These are phyloP conservation scores for Cyclura pinguis DNA, from an alignment of 2,797 vertebrate genomes.

Conservation along the genomic window DNA sequence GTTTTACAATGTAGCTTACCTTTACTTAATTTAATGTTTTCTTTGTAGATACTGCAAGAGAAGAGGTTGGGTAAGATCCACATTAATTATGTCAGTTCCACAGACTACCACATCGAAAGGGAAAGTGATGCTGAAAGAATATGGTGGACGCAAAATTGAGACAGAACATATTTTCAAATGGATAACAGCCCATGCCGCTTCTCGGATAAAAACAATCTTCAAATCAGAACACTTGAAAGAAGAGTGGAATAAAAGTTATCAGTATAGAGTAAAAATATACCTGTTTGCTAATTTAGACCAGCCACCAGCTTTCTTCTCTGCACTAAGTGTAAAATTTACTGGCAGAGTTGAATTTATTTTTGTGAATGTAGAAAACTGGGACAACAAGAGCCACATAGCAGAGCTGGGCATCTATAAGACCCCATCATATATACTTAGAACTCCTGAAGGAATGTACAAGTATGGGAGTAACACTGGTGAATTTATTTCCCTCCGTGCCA, in stretches of 20 bases:
- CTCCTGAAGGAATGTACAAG: slow-evolving; percentile 95
- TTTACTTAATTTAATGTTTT: slow-evolving; percentile 33
- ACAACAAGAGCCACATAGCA: slow-evolving; percentile 87
- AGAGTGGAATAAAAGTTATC: slow-evolving; percentile 90
- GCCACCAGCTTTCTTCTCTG: slow-evolving; percentile 95
- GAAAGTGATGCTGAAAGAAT: slow-evolving; percentile 97
- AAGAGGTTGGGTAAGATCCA: slow-evolving; percentile 94
- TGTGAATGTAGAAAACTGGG: slow-evolving; percentile 92
- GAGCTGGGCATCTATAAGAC: slow-evolving; percentile 90
- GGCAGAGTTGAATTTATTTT: slow-evolving; percentile 99
- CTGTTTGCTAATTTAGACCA: slow-evolving; percentile 92
- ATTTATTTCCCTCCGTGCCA: slow-evolving; percentile 92
- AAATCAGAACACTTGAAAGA: slow-evolving; percentile 86
- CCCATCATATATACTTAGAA: slow-evolving; percentile 95
- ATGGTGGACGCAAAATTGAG: slow-evolving; percentile 87
- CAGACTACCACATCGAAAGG: slow-evolving; percentile 97
- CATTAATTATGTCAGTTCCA: slow-evolving; percentile 96
- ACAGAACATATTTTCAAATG: slow-evolving; percentile 96
- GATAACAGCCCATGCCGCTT: slow-evolving; percentile 96
- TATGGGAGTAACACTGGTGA: slow-evolving; percentile 96
- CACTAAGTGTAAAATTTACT: slow-evolving; percentile 95
- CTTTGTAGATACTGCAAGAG: slow-evolving; percentile 87
- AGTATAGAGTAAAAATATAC: slow-evolving; percentile 92
- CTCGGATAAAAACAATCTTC: slow-evolving; percentile 92
- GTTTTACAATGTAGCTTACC: not conserved